Percentiles rank a stretch among this genome's conserved stretches.
Evolutionary conservation across 2,888 invertebrate species (phyloP).

Genomic region (Aphelenchoides bicaudatus): DNA sequence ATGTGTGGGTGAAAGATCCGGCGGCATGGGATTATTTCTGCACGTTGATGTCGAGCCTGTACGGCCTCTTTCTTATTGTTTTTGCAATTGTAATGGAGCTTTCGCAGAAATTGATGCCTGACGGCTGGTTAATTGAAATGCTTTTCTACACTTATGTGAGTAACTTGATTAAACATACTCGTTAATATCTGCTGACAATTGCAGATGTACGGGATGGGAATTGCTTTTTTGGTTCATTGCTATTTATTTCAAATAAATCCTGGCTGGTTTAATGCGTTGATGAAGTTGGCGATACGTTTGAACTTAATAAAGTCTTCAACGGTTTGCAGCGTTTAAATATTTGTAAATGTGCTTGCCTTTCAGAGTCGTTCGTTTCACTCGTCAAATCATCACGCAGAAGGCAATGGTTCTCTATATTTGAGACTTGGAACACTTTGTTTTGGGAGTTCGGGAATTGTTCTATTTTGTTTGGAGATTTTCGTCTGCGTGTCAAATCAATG

Average conservation of each 20-base stretch:
- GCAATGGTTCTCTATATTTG: conserved; percentile 53
- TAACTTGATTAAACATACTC: too few species aligned
- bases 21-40: conserved; percentile 52
- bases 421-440: conserved; percentile 58
- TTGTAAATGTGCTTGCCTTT: too few species aligned
- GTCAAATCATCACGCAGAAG: conserved; percentile 31
- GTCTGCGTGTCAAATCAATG: conserved; percentile 49
- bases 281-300: too few species aligned
- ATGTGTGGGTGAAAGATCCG: too few species aligned
- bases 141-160: conserved; percentile 52
- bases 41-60: conserved; percentile 51
- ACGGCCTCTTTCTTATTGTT: conserved; percentile 53
- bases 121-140: conserved; percentile 52
- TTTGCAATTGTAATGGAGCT: conserved; percentile 53
- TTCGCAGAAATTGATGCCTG: conserved; percentile 50
- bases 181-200: too few species aligned
- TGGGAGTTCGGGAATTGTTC: conserved; percentile 55
- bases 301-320: too few species aligned
- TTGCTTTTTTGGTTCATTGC: conserved; percentile 50
- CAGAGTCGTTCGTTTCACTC: too few species aligned
- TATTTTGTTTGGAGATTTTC: conserved; percentile 57
- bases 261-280: too few species aligned
- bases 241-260: conserved; percentile 57
- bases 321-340: too few species aligned
- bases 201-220: conserved; percentile 57